These are phyloP conservation scores for Gallinago stenura DNA, from an alignment of 2,797 vertebrate species.

Conservation along the genomic window DNA sequence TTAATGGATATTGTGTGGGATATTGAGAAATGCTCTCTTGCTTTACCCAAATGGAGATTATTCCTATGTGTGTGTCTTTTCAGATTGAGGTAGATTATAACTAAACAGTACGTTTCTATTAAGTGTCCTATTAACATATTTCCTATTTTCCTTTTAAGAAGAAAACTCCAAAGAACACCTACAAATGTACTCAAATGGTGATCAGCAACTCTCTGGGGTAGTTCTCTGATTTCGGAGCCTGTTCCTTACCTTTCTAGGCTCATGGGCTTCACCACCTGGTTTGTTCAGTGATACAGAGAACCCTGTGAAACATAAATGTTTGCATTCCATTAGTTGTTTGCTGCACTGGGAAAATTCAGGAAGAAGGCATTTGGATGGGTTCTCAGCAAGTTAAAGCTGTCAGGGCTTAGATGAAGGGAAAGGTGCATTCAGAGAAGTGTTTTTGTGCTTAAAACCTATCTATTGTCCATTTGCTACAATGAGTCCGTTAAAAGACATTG, in stretches of 20 bases:
- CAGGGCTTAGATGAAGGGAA: not conserved
- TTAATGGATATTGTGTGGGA: not conserved
- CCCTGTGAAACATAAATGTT: not conserved
- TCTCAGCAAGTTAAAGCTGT: not conserved
- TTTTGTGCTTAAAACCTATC: not conserved
- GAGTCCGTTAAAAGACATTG: not conserved
- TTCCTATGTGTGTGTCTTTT: not conserved
- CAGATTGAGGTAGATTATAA: not conserved
- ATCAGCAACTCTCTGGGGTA: not conserved
- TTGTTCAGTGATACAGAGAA: not conserved
- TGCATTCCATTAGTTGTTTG: not conserved
- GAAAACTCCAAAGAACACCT: not conserved
- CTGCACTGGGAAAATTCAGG: not conserved
- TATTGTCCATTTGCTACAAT: not conserved
- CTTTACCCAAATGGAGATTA: not conserved
- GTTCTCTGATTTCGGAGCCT: not conserved
- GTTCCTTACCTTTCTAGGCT: not conserved
- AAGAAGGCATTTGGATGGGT: not conserved
- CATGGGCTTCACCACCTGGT: not conserved
- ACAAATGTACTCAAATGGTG: not conserved
- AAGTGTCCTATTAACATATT: rapidly evolving
- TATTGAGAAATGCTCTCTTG: not conserved
- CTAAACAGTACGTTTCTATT: not conserved
- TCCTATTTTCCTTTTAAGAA: not conserved
- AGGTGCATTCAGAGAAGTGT: not conserved